Conservation (phyloP, 2,113 vertebrate genomes). For the Pedionomus torquatus region DNA sequence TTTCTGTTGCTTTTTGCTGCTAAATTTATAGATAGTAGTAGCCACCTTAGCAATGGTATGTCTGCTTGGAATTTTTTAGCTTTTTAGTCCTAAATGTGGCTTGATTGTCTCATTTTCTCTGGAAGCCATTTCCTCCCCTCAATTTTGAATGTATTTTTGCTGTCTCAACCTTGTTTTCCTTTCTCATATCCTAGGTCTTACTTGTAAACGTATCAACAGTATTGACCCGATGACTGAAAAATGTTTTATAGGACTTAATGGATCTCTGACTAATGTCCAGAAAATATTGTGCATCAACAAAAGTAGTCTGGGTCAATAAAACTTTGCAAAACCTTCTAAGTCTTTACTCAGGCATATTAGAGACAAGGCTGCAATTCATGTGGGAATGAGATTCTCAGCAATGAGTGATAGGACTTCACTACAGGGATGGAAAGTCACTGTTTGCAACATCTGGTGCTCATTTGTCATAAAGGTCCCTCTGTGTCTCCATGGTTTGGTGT, state of each 20-base stretch:
- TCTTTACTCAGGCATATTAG: background rate
- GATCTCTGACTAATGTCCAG: background rate
- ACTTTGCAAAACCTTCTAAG: background rate
- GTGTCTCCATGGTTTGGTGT: background rate
- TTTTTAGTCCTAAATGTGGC: background rate
- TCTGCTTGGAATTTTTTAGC: background rate
- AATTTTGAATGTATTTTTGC: background rate
- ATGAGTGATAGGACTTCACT: background rate
- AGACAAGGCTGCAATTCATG: slow-evolving; percentile 3
- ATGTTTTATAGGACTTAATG: background rate
- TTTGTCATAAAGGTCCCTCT: background rate
- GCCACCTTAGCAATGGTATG: background rate
- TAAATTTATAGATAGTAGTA: background rate
- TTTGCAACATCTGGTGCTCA: background rate
- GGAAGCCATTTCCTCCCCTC: background rate
- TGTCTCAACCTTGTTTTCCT: background rate
- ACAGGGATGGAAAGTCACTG: background rate
- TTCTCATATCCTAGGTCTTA: background rate
- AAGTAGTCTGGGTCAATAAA: background rate
- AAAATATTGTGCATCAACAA: background rate
- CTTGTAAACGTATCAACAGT: background rate
- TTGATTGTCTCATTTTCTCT: background rate
- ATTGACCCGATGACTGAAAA: background rate
- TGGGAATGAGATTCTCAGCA: background rate
- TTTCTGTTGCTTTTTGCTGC: background rate